Percentiles rank a stretch among this genome's conserved stretches.
Conservation (phyloP, 2,888 invertebrate genomes). For the Opisthograptis luteolata region DNA sequence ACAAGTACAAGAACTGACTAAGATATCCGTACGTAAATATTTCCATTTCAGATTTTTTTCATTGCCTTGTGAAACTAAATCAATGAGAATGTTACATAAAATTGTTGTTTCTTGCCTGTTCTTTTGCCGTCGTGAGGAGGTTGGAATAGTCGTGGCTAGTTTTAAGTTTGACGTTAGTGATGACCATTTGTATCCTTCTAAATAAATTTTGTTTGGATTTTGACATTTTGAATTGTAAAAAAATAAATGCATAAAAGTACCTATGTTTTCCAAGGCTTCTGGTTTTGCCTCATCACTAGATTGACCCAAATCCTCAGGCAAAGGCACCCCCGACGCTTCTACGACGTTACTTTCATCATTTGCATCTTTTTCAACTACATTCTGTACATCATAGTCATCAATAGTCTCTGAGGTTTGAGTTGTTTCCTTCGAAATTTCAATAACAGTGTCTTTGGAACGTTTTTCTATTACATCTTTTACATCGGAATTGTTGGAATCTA, state of each 20-base stretch:
- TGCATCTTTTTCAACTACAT: slow-evolving; percentile 31
- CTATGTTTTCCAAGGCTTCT: slow-evolving; percentile 39
- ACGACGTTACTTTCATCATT: slow-evolving; percentile 31
- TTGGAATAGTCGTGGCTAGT: too few relatives aligned
- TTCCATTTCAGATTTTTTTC: too few relatives aligned
- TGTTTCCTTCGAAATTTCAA: not conserved
- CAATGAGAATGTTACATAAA: too few relatives aligned
- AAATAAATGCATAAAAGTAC: slow-evolving; percentile 32
- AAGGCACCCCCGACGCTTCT: slow-evolving; percentile 43
- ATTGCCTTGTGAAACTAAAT: too few relatives aligned
- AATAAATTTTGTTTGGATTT: too few relatives aligned
- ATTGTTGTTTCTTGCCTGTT: too few relatives aligned
- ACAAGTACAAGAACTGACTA: too few relatives aligned
- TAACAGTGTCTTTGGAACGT: not conserved
- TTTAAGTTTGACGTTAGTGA: too few relatives aligned
- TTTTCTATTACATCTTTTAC: not conserved
- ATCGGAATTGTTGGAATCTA: not conserved
- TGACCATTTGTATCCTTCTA: too few relatives aligned
- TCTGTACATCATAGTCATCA: slow-evolving; percentile 36
- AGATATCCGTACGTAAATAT: too few relatives aligned
- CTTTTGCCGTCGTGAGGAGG: too few relatives aligned
- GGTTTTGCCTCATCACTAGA: slow-evolving; percentile 47
- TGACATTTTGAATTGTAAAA: too few relatives aligned
- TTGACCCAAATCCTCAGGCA: slow-evolving; percentile 51
- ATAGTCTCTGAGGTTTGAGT: not conserved